phyloP scores from a whole-genome alignment of 64 coral and sea anemone genomes.

The Astreopora myriophthalma region DNA sequence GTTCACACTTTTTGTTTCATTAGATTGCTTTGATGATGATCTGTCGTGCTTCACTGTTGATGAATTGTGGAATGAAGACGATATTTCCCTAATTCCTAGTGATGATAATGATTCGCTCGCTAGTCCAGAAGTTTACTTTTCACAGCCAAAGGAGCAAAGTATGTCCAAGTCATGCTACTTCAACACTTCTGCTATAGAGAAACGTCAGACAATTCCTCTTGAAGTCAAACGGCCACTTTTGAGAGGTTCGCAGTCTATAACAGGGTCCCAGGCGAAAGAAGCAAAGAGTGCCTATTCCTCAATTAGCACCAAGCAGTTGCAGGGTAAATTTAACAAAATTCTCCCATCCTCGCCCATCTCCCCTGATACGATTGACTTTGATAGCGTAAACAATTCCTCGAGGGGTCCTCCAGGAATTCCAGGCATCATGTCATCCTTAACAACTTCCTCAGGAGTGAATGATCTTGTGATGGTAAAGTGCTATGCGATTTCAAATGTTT shows the following conservation, averaged over 20 bases:
- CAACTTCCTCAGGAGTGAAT: neutral
- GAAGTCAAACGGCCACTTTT: neutral
- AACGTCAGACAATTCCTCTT: neutral
- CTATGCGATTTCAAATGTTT: neutral
- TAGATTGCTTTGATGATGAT: constrained; percentile 10
- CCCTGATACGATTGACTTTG: neutral
- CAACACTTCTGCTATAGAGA: neutral
- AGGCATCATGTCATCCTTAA: neutral
- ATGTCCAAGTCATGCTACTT: neutral
- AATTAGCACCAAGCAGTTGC: neutral
- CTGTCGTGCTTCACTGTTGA: neutral
- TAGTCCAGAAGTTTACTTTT: neutral
- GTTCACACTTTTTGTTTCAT: neutral
- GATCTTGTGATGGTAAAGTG: neutral
- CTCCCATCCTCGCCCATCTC: neutral
- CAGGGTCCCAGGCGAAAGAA: neutral
- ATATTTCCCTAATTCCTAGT: neutral
- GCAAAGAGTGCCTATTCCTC: neutral
- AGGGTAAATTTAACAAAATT: neutral
- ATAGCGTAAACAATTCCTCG: neutral
- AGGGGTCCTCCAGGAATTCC: neutral
- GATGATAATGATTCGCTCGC: neutral
- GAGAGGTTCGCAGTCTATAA: neutral
- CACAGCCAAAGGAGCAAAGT: neutral
- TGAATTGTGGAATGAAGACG: constrained; percentile 28